These are phyloP conservation scores for Corythaeola cristata DNA, from an alignment of 2,113 vertebrate species.

Conservation along the genomic window DNA sequence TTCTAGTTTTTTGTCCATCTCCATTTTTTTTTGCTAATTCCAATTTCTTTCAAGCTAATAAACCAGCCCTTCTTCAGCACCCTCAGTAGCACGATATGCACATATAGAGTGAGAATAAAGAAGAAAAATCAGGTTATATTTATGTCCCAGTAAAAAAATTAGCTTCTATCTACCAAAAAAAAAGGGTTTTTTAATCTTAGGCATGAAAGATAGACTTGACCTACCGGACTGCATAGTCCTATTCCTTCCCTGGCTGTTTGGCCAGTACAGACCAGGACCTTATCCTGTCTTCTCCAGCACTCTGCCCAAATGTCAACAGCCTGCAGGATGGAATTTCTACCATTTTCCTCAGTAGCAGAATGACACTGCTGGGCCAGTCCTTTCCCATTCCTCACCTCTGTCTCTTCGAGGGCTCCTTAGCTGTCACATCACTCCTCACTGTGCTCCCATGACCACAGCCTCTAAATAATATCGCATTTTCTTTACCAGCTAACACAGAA, in stretches of 20 bases:
- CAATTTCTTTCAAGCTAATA: not conserved
- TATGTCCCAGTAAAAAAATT: not conserved
- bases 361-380: constrained; percentile 26
- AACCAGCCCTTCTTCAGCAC: not conserved
- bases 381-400: constrained; percentile 21
- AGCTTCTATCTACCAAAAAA: not conserved
- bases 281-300: not conserved
- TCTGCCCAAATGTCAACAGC: not conserved
- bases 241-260: not conserved
- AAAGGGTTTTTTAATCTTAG: not conserved
- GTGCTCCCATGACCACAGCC: not conserved
- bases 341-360: not conserved
- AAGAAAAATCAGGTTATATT: not conserved
- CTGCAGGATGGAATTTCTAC: not conserved
- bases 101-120: not conserved
- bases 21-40: not conserved
- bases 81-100: not conserved
- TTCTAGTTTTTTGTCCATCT: not conserved
- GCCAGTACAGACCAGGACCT: not conserved
- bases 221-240: not conserved
- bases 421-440: constrained; percentile 12
- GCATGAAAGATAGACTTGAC: not conserved
- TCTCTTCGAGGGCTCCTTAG: constrained; percentile 15
- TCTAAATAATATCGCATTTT: constrained; percentile 47
- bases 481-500: constrained; percentile 21